These are phyloP conservation scores for Pterostichus madidus DNA, from an alignment of 2,888 invertebrate genomes.

Conservation along the genomic window DNA sequence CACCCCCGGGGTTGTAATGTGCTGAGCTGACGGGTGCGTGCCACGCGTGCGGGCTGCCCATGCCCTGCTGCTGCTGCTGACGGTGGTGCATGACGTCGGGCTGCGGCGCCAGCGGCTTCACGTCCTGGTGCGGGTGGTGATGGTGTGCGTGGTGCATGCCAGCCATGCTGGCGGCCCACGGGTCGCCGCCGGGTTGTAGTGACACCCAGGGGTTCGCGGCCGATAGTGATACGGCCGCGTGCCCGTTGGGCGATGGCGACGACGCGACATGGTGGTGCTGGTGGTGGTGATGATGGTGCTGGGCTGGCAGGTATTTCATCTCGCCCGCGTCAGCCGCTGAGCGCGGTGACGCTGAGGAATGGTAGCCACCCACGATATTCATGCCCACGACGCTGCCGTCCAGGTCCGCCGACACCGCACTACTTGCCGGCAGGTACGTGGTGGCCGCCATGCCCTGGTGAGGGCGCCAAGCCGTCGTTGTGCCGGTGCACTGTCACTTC, in stretches of 20 bases:
- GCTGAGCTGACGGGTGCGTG: constrained; percentile 92
- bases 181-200: constrained; percentile 87
- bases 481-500: constrained; percentile 72
- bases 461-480: constrained; percentile 80
- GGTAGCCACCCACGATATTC: constrained; percentile 88
- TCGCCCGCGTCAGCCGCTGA: constrained; percentile 93
- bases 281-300: constrained; percentile 91
- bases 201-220: constrained; percentile 89
- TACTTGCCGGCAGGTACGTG: constrained; percentile 92
- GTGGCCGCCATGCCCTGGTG: constrained; percentile 94
- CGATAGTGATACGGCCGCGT: constrained; percentile 79
- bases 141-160: constrained; percentile 86
- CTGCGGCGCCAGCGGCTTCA: constrained; percentile 86
- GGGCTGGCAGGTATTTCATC: constrained; percentile 95
- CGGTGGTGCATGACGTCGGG: constrained; percentile 78
- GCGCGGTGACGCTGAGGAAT: constrained; percentile 89
- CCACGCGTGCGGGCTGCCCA: constrained; percentile 91
- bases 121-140: constrained; percentile 88
- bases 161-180: constrained; percentile 86
- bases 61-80: constrained; percentile 77
- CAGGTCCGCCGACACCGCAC: constrained; percentile 87
- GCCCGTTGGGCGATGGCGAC: constrained; percentile 84
- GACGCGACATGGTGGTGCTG: constrained; percentile 84
- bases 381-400: constrained; percentile 85
- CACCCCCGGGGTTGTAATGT: constrained; percentile 89